Percentiles rank a stretch among this genome's conserved stretches.
phyloP scores from a whole-genome alignment of 2,113 vertebrate genomes.

The Petrocephalus zakoni region DNA sequence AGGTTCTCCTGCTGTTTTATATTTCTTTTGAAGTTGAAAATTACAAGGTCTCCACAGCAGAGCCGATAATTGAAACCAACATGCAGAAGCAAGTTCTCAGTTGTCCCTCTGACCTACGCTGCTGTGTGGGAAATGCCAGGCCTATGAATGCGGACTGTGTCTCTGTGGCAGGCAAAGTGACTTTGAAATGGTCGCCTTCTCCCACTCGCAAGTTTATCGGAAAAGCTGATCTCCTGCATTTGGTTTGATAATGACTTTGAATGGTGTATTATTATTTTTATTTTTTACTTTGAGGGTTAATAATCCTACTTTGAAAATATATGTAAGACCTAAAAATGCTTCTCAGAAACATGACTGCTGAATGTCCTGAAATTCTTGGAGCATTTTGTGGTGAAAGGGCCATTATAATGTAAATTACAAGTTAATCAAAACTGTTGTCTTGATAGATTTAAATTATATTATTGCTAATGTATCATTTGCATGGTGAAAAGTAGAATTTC shows the following conservation, averaged over 20 bases:
- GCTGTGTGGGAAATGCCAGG: background rate
- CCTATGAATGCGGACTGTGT: background rate
- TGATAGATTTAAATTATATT: background rate
- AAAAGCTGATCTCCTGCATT: background rate
- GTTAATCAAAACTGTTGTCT: too few relatives aligned
- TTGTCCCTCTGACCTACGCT: background rate
- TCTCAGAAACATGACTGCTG: background rate
- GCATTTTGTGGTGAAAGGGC: background rate
- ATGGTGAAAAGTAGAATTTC: background rate
- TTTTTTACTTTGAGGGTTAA: too few relatives aligned
- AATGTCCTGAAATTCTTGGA: background rate
- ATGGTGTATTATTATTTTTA: background rate
- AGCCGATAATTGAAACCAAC: conserved; percentile 7
- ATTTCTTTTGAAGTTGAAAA: conserved; percentile 11
- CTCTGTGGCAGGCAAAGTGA: background rate
- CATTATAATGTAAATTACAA: background rate
- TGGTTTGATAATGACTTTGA: background rate
- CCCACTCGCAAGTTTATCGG: background rate
- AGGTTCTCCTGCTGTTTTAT: conserved; percentile 9
- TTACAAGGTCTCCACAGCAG: conserved; percentile 1
- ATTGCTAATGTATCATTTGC: background rate
- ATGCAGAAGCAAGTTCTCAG: background rate
- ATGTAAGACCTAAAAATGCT: background rate
- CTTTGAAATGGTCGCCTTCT: background rate
- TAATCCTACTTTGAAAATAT: background rate